These are phyloP conservation scores for Endotricha flammealis DNA, from an alignment of 2,888 invertebrate genomes.

Conservation along the genomic window DNA sequence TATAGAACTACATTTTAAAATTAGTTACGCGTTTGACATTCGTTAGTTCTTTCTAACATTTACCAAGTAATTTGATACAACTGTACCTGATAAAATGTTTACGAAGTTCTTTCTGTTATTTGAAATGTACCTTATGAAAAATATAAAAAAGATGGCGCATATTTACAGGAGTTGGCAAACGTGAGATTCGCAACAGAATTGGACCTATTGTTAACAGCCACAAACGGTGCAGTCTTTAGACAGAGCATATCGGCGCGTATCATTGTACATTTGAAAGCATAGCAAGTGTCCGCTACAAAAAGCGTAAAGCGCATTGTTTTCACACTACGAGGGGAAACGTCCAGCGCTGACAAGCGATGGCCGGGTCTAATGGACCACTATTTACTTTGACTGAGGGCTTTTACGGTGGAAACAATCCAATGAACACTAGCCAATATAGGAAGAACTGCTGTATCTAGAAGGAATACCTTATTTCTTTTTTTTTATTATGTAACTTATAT, in stretches of 20 bases:
- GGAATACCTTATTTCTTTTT: constrained; percentile 20
- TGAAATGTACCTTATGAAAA: too few relatives aligned
- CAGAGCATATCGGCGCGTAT: constrained; percentile 50
- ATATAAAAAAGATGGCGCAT: too few relatives aligned
- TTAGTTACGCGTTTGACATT: too few relatives aligned
- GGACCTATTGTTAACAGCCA: constrained; percentile 37
- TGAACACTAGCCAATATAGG: constrained; percentile 18
- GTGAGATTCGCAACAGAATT: too few relatives aligned
- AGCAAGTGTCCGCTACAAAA: constrained; percentile 57
- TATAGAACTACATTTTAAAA: background rate
- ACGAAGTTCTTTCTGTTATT: too few relatives aligned
- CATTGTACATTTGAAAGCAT: constrained; percentile 51
- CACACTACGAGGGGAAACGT: constrained; percentile 50
- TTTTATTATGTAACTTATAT: too few relatives aligned
- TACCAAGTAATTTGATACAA: too few relatives aligned
- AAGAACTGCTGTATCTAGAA: constrained; percentile 17
- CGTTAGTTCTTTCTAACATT: too few relatives aligned
- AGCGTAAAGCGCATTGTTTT: constrained; percentile 66
- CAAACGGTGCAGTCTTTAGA: constrained; percentile 36
- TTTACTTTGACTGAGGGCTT: constrained; percentile 53
- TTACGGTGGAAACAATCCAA: constrained; percentile 37
- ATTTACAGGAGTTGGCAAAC: too few relatives aligned
- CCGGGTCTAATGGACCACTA: constrained; percentile 57
- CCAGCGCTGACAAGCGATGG: constrained; percentile 47
- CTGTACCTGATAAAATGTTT: too few relatives aligned